Percentiles rank a stretch among this genome's conserved stretches.
These are phyloP conservation scores for Panulirus ornatus DNA, from an alignment of 1,140 invertebrate species.

Conservation along the genomic window DNA sequence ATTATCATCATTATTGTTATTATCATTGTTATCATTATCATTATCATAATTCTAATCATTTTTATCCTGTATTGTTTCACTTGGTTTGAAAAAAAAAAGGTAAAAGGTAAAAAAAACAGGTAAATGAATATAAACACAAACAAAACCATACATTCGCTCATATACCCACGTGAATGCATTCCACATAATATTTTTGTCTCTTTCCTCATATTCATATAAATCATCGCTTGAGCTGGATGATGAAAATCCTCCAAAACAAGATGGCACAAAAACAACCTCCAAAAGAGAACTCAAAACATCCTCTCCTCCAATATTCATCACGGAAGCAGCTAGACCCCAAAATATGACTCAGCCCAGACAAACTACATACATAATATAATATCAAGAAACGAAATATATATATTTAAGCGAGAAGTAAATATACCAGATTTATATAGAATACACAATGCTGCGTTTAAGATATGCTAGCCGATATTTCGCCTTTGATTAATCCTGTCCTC, in stretches of 20 bases:
- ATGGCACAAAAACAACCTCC: too few relatives aligned
- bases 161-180: background rate
- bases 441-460: conserved; percentile 10
- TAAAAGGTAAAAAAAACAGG: too few relatives aligned
- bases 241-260: too few relatives aligned
- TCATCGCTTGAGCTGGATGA: too few relatives aligned
- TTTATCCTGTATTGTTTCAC: too few relatives aligned
- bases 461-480: conserved; percentile 9
- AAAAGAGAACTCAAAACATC: background rate
- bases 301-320: background rate
- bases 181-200: background rate
- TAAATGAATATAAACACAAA: too few relatives aligned
- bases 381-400: background rate
- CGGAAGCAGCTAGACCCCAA: background rate
- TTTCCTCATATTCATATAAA: background rate
- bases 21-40: too few relatives aligned
- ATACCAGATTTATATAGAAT: conserved; percentile 27
- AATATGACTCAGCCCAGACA: background rate
- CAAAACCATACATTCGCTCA: background rate
- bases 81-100: too few relatives aligned
- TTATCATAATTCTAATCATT: too few relatives aligned
- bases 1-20: too few relatives aligned
- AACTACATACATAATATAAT: background rate
- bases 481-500: conserved; percentile 7
- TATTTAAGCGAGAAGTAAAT: conserved; percentile 8